Conservation (phyloP, 2,797 vertebrate species). For the Neopelma chrysocephalum region DNA sequence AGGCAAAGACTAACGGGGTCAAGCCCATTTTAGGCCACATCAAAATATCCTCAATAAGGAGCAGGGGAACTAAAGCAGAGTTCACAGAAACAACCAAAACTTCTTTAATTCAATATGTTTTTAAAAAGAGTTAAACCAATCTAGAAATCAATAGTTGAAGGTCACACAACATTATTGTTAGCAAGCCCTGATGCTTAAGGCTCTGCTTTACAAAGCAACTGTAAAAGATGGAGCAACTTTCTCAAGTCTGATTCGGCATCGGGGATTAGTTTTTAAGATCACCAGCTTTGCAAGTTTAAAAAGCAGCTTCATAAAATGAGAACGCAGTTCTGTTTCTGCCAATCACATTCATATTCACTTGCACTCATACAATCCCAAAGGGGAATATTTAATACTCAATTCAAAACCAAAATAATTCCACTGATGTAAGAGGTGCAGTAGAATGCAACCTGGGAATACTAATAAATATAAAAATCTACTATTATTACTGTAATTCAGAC, state of each 20-base stretch:
- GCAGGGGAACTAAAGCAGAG: background rate
- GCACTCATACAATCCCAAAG: background rate
- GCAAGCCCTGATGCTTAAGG: background rate
- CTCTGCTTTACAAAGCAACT: background rate
- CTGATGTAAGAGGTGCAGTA: conserved; percentile 27
- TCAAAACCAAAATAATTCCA: conserved; percentile 27
- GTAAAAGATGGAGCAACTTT: background rate
- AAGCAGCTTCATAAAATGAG: conserved; percentile 1
- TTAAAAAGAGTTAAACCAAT: background rate
- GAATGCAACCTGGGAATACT: background rate
- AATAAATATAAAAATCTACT: conserved; percentile 31
- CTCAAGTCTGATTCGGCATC: background rate
- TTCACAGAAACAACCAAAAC: background rate
- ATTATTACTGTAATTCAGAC: conserved; percentile 20
- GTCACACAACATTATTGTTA: background rate
- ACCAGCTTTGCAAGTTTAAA: conserved; percentile 5
- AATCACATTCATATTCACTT: background rate
- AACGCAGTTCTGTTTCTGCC: conserved; percentile 16
- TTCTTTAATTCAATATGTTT: background rate
- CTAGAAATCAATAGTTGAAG: background rate
- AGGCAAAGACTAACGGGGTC: background rate
- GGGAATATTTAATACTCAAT: conserved; percentile 3
- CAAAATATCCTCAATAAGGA: background rate
- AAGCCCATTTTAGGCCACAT: background rate
- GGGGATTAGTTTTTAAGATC: background rate